Base-by-base conservation (phyloP, 1,140 invertebrate species). In the Galendromus occidentalis region DNA sequence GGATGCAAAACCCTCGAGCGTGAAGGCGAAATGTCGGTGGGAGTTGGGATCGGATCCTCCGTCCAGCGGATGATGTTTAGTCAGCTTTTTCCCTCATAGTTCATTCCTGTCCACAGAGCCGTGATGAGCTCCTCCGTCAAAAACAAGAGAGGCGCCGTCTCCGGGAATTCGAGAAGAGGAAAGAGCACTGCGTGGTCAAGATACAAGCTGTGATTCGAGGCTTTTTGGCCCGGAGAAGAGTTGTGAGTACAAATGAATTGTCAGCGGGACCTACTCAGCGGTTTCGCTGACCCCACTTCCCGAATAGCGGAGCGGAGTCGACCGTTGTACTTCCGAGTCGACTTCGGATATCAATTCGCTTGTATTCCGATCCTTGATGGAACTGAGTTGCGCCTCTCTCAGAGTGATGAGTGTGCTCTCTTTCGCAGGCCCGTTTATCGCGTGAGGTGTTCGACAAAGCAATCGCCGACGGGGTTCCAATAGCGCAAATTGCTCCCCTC, bases 181-280 rank as follows among this genome's bases (percentile, higher is more conserved):
- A 59, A 25, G 51, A 59, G 12, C 25, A 82, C 66, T 84, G 85
- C 72, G 80, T 85, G 30, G 76, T 85, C 69, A 84, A 82, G 74
- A 85, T 91, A 65, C 87, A 90, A 73, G 83, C 86, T 1, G 83
- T 82, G 74, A 81, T 84, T n/a, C 78, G 88, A 68, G 85, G 87
- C 68, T 89, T 84, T 70, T 74, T 85, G 17, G 78, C 78, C 20
- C 80, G 88, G 45, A 84, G 84, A 72, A 77, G 78, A 65, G 77
- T 79, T 44, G 86, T 86, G 75, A 75, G 80, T 41, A 5, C 33
- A 64, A 9, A 30, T 20, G 7, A 33, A 65, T 20, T 4, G 30
- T 64, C 29, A 39, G 33, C 9, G 33, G 9, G 4, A 39, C n/a
- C n/a, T n/a, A n/a, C n/a, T n/a, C n/a, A n/a, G n/a, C n/a, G n/a